Evolutionary conservation across 2,888 invertebrate genomes (phyloP).

Genomic region (Plagodis pulveraria): DNA sequence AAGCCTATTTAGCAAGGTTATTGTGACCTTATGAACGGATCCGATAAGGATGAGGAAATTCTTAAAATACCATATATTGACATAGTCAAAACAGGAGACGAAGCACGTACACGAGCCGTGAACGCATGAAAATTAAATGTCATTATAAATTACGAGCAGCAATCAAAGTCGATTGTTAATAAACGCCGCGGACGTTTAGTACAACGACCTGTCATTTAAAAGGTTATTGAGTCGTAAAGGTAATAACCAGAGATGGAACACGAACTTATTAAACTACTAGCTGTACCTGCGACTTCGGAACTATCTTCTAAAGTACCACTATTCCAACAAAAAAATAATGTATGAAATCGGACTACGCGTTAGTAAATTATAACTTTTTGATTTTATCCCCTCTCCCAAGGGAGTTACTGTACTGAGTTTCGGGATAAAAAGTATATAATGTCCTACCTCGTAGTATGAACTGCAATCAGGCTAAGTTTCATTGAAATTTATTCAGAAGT

Average conservation of each 20-base stretch:
- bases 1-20: neutral
- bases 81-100: neutral
- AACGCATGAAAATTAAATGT: slow-evolving; percentile 18
- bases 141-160: slow-evolving; percentile 20
- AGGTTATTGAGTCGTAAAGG: slow-evolving; percentile 12
- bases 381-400: too few relatives aligned
- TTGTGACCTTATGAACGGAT: neutral
- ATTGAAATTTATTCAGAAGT: too few relatives aligned
- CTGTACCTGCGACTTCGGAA: too few relatives aligned
- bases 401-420: too few relatives aligned
- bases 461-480: too few relatives aligned
- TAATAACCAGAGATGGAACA: neutral
- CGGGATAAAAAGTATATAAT: too few relatives aligned
- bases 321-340: too few relatives aligned
- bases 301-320: too few relatives aligned
- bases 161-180: slow-evolving; percentile 20
- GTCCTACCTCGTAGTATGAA: too few relatives aligned
- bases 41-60: slow-evolving; percentile 19
- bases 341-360: too few relatives aligned
- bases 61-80: slow-evolving; percentile 1
- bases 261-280: neutral
- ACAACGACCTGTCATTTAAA: slow-evolving; percentile 15
- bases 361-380: too few relatives aligned
- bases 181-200: slow-evolving; percentile 14
- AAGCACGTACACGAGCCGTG: slow-evolving; percentile 10